These are phyloP conservation scores for Formica exsecta DNA, from an alignment of 1,140 invertebrate genomes.

Conservation along the genomic window DNA sequence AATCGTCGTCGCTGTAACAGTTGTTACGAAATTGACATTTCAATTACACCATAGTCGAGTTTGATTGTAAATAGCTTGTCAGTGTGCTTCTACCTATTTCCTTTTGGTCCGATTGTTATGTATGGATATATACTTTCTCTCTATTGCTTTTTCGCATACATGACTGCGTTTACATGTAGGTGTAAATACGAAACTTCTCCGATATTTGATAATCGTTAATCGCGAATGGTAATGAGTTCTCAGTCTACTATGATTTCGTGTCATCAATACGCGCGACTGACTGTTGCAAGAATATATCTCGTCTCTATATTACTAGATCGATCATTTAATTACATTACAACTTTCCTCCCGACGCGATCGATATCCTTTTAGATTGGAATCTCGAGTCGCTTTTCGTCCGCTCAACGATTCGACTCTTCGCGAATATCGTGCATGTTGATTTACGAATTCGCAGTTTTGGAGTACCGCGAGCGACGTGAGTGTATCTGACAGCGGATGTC, in stretches of 20 bases:
- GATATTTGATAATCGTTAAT: conserved; percentile 66
- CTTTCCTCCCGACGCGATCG: neutral
- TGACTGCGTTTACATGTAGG: conserved; percentile 15
- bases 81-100: conserved; percentile 54
- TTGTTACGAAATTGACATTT: conserved; percentile 60
- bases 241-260: conserved; percentile 5
- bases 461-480: conserved; percentile 58
- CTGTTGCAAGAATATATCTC: conserved; percentile 39
- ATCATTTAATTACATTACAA: conserved; percentile 27
- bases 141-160: neutral
- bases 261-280: conserved; percentile 40
- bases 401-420: conserved; percentile 29
- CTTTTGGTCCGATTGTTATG: conserved; percentile 36
- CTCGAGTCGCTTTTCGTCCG: conserved; percentile 12
- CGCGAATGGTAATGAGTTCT: conserved; percentile 48
- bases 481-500: conserved; percentile 60
- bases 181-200: conserved; percentile 39
- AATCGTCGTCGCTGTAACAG: neutral
- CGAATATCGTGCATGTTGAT: conserved; percentile 57
- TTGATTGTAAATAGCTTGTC: conserved; percentile 47
- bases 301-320: conserved; percentile 36
- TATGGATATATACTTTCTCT: neutral
- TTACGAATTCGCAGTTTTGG: conserved; percentile 60
- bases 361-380: neutral
- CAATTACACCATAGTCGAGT: conserved; percentile 55